A percentile compares a stretch with the other conserved stretches of the same genome.
Evolutionary conservation across 92 coral and sea anemone genomes (phyloP).

Genomic region (Paragorgia papillata): DNA sequence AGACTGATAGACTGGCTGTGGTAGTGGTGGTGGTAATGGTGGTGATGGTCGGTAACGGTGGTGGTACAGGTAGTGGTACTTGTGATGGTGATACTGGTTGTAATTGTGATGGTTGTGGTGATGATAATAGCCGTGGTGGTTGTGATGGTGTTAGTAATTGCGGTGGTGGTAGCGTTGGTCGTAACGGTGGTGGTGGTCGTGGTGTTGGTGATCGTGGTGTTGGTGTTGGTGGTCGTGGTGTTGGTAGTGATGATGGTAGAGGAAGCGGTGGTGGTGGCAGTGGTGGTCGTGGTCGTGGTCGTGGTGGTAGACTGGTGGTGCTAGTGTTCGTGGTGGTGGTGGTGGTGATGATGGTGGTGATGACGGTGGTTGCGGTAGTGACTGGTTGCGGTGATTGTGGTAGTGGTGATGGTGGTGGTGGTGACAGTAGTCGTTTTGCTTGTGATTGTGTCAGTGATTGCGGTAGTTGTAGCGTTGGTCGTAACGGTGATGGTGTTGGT

Average conservation of each 20-base stretch:
- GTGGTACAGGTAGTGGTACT: not conserved
- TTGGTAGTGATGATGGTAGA: not conserved
- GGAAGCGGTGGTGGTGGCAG: not conserved
- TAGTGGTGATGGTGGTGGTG: not conserved
- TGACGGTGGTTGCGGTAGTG: too few species aligned
- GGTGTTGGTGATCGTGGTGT: not conserved
- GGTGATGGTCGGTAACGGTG: not conserved
- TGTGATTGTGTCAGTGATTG: not conserved
- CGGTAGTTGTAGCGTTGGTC: not conserved
- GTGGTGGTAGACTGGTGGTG: not conserved
- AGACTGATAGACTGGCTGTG: not conserved
- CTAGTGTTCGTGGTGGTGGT: not conserved
- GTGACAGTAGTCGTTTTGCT: not conserved
- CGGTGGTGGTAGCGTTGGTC: not conserved
- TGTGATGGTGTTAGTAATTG: not conserved
- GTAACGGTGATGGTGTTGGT: not conserved
- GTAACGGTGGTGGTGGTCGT: not conserved
- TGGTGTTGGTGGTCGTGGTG: conserved; percentile 7
- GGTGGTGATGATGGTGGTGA: too few species aligned
- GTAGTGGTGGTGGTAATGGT: not conserved
- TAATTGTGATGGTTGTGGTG: not conserved
- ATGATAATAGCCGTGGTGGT: not conserved
- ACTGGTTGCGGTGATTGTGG: too few species aligned
- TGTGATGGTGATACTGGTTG: not conserved
- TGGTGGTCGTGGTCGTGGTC: not conserved